Conservation (phyloP, 2,888 invertebrate genomes). For the Lasius fuliginosus region DNA sequence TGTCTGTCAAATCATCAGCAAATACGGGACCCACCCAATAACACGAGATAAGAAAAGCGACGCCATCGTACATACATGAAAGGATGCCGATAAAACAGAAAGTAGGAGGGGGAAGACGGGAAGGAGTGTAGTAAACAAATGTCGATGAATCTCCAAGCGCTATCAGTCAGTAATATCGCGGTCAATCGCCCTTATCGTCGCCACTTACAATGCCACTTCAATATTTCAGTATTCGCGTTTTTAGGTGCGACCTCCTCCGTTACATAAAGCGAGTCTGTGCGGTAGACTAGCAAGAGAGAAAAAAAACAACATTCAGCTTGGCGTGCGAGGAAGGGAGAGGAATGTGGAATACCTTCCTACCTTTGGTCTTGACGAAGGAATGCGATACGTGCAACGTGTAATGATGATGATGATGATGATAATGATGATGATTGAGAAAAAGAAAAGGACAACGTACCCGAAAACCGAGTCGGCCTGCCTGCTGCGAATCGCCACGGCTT, state of each 20-base stretch:
- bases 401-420: not conserved
- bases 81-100: not conserved
- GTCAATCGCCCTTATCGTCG: not conserved
- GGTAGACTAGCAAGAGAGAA: no score
- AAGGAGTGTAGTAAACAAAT: constrained; percentile 25
- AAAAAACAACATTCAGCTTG: not conserved
- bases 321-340: not conserved
- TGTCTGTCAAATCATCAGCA: not conserved
- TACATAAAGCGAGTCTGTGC: no score
- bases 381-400: not conserved
- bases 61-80: not conserved
- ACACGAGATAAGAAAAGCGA: constrained; percentile 22
- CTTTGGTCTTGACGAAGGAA: not conserved
- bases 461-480: not conserved
- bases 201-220: not conserved
- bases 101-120: no score
- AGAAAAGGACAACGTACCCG: not conserved
- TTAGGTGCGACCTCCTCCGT: no score
- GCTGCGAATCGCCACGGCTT: not conserved
- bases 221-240: not conserved
- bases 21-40: constrained; percentile 22
- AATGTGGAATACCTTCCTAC: not conserved
- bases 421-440: not conserved
- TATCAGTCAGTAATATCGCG: not conserved
- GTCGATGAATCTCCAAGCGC: not conserved